phyloP scores from a whole-genome alignment of 2,113 vertebrate species.

The Herpailurus yagouaroundi region DNA sequence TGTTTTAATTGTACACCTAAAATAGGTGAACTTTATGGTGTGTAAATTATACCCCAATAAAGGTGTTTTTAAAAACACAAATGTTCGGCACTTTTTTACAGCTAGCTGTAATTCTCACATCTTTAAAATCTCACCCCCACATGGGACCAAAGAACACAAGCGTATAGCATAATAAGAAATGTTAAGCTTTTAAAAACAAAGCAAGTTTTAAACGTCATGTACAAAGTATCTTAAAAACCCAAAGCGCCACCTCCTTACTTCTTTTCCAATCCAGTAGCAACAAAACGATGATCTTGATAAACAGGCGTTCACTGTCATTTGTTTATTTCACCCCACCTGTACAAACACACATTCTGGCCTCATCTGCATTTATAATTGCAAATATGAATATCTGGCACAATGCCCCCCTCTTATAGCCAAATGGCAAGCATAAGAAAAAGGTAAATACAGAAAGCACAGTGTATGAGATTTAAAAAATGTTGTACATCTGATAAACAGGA shows the following conservation, averaged over 20 bases:
- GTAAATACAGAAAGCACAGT: constrained; percentile 39
- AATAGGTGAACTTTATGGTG: constrained; percentile 11
- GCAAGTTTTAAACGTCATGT: neutral
- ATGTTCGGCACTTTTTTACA: constrained; percentile 24
- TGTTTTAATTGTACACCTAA: constrained; percentile 23
- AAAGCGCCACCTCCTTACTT: neutral
- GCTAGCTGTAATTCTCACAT: neutral
- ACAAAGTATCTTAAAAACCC: constrained; percentile 13
- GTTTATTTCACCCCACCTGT: constrained; percentile 41
- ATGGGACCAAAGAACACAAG: neutral
- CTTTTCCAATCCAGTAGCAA: constrained; percentile 34
- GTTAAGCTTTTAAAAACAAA: constrained; percentile 46
- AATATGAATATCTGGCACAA: constrained; percentile 53
- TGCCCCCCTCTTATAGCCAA: neutral
- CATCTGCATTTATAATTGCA: constrained; percentile 63
- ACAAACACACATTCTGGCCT: constrained; percentile 21
- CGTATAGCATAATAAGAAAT: neutral
- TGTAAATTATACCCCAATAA: constrained; percentile 30
- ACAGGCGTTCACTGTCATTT: constrained; percentile 17
- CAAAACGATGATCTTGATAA: constrained; percentile 43
- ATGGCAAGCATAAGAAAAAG: constrained; percentile 39
- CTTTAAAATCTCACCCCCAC: constrained; percentile 47
- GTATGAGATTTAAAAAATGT: neutral
- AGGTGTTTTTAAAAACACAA: neutral
- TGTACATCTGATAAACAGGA: neutral